A percentile compares a stretch with the other conserved stretches of the same genome.
phyloP scores from a whole-genome alignment of 2,888 invertebrate genomes.

The Thecophora atra region DNA sequence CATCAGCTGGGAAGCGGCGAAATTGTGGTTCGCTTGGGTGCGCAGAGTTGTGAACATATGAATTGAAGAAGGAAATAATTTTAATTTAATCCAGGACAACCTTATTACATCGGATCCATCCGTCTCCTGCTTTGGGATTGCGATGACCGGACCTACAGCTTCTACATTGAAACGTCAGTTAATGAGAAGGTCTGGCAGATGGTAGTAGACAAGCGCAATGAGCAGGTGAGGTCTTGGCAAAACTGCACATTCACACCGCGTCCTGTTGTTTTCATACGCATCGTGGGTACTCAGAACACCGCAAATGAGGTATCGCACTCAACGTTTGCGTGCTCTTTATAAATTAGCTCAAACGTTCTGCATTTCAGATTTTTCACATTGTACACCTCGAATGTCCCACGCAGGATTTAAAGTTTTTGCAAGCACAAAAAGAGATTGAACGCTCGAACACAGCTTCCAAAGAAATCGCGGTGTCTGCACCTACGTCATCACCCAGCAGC shows the following conservation, averaged over 20 bases:
- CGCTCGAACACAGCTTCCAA: constrained; percentile 27
- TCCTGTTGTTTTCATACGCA: constrained; percentile 91
- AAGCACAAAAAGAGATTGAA: constrained; percentile 49
- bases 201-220: constrained; percentile 86
- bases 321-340: not conserved
- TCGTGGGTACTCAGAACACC: constrained; percentile 96
- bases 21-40: constrained; percentile 90
- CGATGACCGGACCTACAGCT: constrained; percentile 93
- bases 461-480: not conserved
- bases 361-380: constrained; percentile 88
- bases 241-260: constrained; percentile 83
- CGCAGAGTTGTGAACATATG: not conserved
- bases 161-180: constrained; percentile 93
- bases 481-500: not conserved
- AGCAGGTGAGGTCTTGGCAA: constrained; percentile 94
- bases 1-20: constrained; percentile 95
- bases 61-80: not conserved
- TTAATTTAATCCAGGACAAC: constrained; percentile 73
- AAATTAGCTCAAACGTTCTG: not conserved
- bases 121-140: constrained; percentile 97
- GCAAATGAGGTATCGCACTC: constrained; percentile 83
- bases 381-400: constrained; percentile 98
- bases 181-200: constrained; percentile 93
- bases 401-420: constrained; percentile 65
- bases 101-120: constrained; percentile 90